Evolutionary conservation across 1,140 invertebrate species (phyloP).

Genomic region (Brachionus sp.): DNA sequence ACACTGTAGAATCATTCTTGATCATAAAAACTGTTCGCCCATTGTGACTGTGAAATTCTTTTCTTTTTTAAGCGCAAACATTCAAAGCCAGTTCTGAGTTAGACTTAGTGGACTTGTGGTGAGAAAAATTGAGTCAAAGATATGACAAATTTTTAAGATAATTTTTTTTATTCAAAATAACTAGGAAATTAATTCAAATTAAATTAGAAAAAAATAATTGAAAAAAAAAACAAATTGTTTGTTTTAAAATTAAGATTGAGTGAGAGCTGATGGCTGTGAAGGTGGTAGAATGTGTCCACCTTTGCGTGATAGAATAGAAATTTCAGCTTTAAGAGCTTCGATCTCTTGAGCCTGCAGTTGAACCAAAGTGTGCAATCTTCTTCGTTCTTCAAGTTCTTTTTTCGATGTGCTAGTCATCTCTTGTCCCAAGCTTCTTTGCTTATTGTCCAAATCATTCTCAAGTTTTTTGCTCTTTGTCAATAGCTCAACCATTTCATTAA

Average conservation of each 20-base stretch:
- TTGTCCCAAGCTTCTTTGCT: constrained; percentile 57
- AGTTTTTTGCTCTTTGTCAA: constrained; percentile 53
- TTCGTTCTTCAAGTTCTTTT: constrained; percentile 54
- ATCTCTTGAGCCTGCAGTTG: constrained; percentile 59
- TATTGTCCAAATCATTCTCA: constrained; percentile 52
- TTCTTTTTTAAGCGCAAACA: too few relatives aligned
- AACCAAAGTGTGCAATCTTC: constrained; percentile 57
- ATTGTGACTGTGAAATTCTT: too few relatives aligned
- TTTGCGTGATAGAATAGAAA: constrained; percentile 57
- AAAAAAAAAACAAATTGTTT: neutral
- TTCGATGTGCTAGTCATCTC: constrained; percentile 55
- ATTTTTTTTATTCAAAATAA: neutral
- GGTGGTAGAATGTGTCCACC: constrained; percentile 50
- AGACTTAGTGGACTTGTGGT: too few relatives aligned
- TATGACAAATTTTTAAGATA: too few relatives aligned
- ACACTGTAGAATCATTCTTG: too few relatives aligned
- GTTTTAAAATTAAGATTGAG: neutral
- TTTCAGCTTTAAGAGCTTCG: constrained; percentile 58
- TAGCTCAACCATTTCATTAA: constrained; percentile 55
- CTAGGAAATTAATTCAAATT: neutral
- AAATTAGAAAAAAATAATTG: neutral
- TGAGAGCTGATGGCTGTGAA: neutral
- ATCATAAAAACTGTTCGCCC: too few relatives aligned
- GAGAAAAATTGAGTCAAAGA: too few relatives aligned
- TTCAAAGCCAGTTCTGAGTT: too few relatives aligned